Base-by-base conservation (phyloP, 2,888 invertebrate species). In the Thereva unica region DNA sequence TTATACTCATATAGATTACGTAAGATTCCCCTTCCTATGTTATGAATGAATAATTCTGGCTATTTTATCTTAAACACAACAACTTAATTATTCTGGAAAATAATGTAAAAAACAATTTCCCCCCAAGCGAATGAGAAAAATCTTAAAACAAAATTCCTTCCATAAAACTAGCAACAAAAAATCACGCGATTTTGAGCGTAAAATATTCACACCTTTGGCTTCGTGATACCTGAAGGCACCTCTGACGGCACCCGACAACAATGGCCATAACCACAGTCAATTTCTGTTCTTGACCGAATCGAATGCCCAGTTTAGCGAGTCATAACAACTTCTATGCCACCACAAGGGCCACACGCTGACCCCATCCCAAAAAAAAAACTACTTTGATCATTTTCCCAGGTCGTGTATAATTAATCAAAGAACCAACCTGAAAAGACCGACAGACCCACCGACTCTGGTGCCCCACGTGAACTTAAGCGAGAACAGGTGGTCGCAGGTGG, bases 391-490 rank as follows among this genome's bases (percentile, higher is more conserved):
- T 50, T 61, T 61, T 59, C 61, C 49, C 61, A 61, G 61, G 61
- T 59, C 50, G 50, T 50, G 57, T 49, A 23, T 61, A 61, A 61
- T 61, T 61, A 61, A 61, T 61, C 61, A 61, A 61, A 61, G 61
- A 61, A 61, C 41, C 50, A 41, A 23, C 40, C 40, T 40, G 12
- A 23, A 41, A 45, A 50, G 61, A 23, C 23, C 23, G 23, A 23
- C 23, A 23, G 23, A 23, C 23, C 23, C 23, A 23, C 23, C 23
- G 23, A 23, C 23, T 61, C 50, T 61, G 50, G 61, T 41, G 49
- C 50, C 35, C 38, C 38, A 61, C 61, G 45, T 38, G 57, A 59
- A 3, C 9, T 47, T 47, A 47, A 37, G 57, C 47, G 57, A 47
- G 47, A 47, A 59, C 57, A 59, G 57, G 57, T 59, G 57, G 47